phyloP scores from a whole-genome alignment of 2,888 invertebrate genomes.

The Harpagoxenus sublaevis region DNA sequence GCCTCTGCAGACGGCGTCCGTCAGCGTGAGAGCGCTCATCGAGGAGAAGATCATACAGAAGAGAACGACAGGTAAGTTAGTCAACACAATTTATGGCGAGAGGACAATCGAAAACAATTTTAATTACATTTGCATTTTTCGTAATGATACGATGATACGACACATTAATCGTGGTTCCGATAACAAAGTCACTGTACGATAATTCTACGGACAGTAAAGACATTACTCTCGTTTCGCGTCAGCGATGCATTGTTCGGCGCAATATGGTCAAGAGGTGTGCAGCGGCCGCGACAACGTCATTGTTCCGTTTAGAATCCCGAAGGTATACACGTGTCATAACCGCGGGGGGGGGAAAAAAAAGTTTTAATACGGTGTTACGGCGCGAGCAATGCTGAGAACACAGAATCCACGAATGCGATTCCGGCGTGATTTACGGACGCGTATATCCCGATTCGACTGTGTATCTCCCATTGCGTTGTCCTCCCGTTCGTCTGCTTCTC shows the following conservation, averaged over 20 bases:
- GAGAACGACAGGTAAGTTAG: conserved; percentile 88
- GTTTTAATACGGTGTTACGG: conserved; percentile 45
- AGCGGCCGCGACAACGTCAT: conserved; percentile 24
- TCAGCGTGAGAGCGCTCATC: conserved; percentile 95
- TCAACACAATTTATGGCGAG: neutral
- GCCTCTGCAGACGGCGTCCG: conserved; percentile 96
- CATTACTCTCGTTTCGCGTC: neutral
- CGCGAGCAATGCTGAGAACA: conserved; percentile 54
- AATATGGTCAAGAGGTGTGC: conserved; percentile 15
- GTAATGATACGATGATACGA: neutral
- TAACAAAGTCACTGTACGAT: neutral
- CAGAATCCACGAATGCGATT: conserved; percentile 63
- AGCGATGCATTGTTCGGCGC: neutral
- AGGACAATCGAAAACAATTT: neutral
- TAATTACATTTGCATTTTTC: neutral
- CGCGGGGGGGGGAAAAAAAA: conserved; percentile 45
- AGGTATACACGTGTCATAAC: conserved; percentile 45
- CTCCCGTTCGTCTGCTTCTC: conserved; percentile 39
- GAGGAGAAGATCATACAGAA: conserved; percentile 98
- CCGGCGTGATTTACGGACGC: conserved; percentile 68
- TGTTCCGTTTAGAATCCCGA: conserved; percentile 48
- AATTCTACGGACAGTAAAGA: neutral
- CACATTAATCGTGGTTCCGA: neutral
- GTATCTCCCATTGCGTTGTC: conserved; percentile 52
- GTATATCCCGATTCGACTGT: conserved; percentile 63